phyloP scores from a whole-genome alignment of 2,888 invertebrate species.

The Rhagophthalmus giganteus region DNA sequence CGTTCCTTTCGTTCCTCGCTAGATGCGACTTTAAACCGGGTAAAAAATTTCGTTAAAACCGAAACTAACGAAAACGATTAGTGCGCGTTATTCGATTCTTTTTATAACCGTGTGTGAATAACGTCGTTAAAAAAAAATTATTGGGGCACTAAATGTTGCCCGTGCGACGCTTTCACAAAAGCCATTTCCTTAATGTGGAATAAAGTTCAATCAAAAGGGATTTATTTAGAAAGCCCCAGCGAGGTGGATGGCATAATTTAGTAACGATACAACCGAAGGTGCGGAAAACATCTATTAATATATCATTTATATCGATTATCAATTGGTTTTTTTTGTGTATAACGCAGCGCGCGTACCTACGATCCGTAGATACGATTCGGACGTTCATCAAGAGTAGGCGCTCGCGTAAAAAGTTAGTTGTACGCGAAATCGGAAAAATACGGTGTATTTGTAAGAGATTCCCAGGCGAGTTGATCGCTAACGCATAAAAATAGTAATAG shows the following conservation, averaged over 20 bases:
- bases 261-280: slow-evolving; percentile 38
- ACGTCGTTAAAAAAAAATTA: slow-evolving; percentile 11
- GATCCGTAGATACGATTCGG: no score
- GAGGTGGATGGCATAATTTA: slow-evolving; percentile 27
- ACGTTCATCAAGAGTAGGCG: no score
- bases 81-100: background rate
- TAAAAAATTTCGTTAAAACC: slow-evolving; percentile 6
- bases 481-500: slow-evolving; percentile 36
- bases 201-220: slow-evolving; percentile 30
- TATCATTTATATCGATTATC: slow-evolving; percentile 54
- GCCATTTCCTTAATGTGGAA: slow-evolving; percentile 27
- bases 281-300: slow-evolving; percentile 51
- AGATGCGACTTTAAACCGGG: slow-evolving; percentile 3
- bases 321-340: slow-evolving; percentile 31
- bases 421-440: no score
- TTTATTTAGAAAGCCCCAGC: slow-evolving; percentile 28
- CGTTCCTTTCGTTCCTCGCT: slow-evolving; percentile 13
- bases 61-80: slow-evolving; percentile 6
- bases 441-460: slow-evolving; percentile 15
- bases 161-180: slow-evolving; percentile 18
- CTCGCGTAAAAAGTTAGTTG: no score
- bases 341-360: background rate
- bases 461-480: slow-evolving; percentile 33
- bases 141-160: no score
- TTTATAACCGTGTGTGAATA: slow-evolving; percentile 7